Evolutionary conservation across 2,113 vertebrate species (phyloP).

Genomic region (Planiliza haematocheilus): DNA sequence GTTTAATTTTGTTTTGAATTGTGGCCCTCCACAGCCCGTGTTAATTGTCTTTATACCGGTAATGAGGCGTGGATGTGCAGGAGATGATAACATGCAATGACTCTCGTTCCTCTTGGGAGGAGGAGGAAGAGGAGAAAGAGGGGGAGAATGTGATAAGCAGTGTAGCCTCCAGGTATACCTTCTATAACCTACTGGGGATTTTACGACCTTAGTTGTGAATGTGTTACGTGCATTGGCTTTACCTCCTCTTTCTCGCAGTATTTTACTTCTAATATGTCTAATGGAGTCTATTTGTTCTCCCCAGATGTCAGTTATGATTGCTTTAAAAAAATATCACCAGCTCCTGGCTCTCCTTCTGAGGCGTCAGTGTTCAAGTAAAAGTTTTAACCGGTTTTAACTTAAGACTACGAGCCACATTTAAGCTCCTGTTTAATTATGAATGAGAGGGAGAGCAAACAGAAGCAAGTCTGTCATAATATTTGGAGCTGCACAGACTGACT

Average conservation of each 20-base stretch:
- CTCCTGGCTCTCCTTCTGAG: not conserved
- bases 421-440: constrained; percentile 10
- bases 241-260: not conserved
- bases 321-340: not conserved
- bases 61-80: constrained; percentile 36
- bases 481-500: constrained; percentile 19
- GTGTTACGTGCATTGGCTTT: not conserved
- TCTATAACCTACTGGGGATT: not conserved
- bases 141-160: constrained; percentile 20
- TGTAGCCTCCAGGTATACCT: constrained; percentile 39
- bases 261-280: no score
- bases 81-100: constrained; percentile 32
- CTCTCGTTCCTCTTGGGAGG: not conserved
- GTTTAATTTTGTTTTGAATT: constrained; percentile 28
- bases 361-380: no score
- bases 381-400: not conserved
- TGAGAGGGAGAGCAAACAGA: constrained; percentile 28
- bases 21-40: not conserved
- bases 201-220: not conserved
- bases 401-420: no score
- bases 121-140: constrained; percentile 3
- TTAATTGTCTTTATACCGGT: constrained; percentile 6
- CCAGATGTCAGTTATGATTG: not conserved
- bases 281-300: not conserved
- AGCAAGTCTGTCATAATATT: no score